Conservation (phyloP, 2,888 invertebrate genomes). For the Lepetodrilus schrolli region DNA sequence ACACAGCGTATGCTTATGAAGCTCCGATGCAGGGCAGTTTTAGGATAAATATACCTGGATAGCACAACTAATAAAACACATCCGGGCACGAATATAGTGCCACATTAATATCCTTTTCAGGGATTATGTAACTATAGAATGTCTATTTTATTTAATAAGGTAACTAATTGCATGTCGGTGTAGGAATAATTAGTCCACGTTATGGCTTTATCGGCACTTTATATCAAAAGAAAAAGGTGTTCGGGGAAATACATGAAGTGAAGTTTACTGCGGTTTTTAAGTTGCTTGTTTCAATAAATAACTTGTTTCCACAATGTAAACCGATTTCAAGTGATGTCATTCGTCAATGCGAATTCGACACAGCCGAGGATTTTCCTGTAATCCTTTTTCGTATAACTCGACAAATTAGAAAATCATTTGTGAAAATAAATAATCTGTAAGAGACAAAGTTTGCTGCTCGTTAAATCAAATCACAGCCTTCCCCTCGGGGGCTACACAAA, state of each 20-base stretch:
- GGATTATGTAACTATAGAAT: not conserved
- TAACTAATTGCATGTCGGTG: too few relatives aligned
- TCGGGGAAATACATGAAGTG: too few relatives aligned
- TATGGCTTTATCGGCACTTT: too few relatives aligned
- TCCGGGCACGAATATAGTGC: not conserved
- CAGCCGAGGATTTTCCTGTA: not conserved
- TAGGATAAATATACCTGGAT: too few relatives aligned
- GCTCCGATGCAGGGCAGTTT: not conserved
- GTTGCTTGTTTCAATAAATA: not conserved
- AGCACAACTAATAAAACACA: too few relatives aligned
- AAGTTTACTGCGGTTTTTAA: too few relatives aligned
- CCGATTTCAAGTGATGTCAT: too few relatives aligned
- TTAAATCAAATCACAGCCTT: constrained; percentile 19
- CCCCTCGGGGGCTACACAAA: not conserved
- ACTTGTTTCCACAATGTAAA: too few relatives aligned
- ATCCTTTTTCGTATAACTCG: not conserved
- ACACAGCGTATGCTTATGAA: not conserved
- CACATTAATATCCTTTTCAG: not conserved
- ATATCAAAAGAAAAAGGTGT: too few relatives aligned
- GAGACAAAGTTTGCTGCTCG: not conserved
- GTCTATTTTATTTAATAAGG: not conserved
- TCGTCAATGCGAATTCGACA: not conserved
- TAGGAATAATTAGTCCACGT: too few relatives aligned
- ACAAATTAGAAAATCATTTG: constrained; percentile 21
- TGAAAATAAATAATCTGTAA: constrained; percentile 21